Evolutionary conservation across 2,113 vertebrate species (phyloP).

Genomic region (Osmerus mordax): DNA sequence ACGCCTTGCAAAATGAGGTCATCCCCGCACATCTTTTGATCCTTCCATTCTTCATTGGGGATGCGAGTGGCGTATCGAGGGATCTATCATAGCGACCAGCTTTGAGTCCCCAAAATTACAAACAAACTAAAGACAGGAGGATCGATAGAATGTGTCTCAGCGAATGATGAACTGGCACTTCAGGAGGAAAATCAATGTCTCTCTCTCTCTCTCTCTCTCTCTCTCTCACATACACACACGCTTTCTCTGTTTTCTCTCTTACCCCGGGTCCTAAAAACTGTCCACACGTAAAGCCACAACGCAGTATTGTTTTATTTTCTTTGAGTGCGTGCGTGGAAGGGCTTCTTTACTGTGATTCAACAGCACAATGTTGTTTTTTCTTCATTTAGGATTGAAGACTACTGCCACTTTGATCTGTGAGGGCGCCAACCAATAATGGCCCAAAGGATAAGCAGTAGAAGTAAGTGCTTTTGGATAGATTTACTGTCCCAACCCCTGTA

Average conservation of each 20-base stretch:
- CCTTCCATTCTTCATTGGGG: slow-evolving; percentile 54
- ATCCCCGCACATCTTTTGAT: slow-evolving; percentile 56
- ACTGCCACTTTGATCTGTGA: slow-evolving; percentile 66
- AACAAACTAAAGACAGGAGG: slow-evolving; percentile 71
- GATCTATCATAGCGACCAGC: slow-evolving; percentile 67
- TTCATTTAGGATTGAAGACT: slow-evolving; percentile 57
- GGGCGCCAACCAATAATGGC: slow-evolving; percentile 59
- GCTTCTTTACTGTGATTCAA: slow-evolving; percentile 57
- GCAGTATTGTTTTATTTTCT: slow-evolving; percentile 18
- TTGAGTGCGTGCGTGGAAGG: slow-evolving; percentile 8
- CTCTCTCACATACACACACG: slow-evolving; percentile 20
- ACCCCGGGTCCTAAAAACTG: slow-evolving; percentile 33
- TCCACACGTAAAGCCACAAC: slow-evolving; percentile 4
- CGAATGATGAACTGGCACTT: slow-evolving; percentile 79
- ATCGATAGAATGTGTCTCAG: slow-evolving; percentile 71
- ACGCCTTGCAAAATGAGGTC: slow-evolving; percentile 57
- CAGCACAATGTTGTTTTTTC: slow-evolving; percentile 57
- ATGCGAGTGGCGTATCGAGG: slow-evolving; percentile 48
- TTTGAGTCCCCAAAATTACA: slow-evolving; percentile 75
- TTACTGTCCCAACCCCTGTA: slow-evolving; percentile 45
- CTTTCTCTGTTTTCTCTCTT: slow-evolving; percentile 16
- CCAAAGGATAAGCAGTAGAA: slow-evolving; percentile 64
- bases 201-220: slow-evolving; percentile 27
- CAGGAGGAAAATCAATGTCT: slow-evolving; percentile 70
- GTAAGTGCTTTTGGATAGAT: slow-evolving; percentile 68